Base-by-base conservation (phyloP, 2,113 vertebrate species). In the Hepsetus odoe region DNA sequence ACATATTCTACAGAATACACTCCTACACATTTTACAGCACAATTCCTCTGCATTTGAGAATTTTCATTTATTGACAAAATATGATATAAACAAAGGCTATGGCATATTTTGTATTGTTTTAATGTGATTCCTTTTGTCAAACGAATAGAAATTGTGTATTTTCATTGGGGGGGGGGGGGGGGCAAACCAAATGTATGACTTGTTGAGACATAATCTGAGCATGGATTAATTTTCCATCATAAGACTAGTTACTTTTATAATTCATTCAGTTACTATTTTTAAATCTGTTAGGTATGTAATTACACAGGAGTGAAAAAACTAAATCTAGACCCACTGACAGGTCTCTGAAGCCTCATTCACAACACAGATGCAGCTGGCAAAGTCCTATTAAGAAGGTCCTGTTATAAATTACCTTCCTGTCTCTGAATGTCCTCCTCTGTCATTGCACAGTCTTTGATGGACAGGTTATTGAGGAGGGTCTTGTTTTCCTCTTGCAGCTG, bases 401-500 rank as follows among this genome's bases (percentile, higher is more conserved):
- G 32, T 44, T 22, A 28, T 40, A 30, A 65, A 38, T 71, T 90
- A 96, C 97, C 97, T 92, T 98, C 96, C 0, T 97, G 97, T 64
- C 94, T 95, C 93, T 98, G 96, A 87, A 98, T 92, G 76, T 98
- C 96, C 85, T 99, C 97, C 88, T 99, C 97, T 0, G 95, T 95
- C 89, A 97, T 86, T 74, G 93, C 92, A 77, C 85, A 69, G 62
- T 98, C 96, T 88, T 95, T 98, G 86, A 92, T 89, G 67, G 97
- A 93, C 77, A 96, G 90, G 89, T 95, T 96, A 89, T 93, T 96
- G 86, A 98, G 91, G 74, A 99, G 95, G 74, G 92, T 90, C 66
- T 97, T 96, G 91, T 99, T 99, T 87, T 99, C 98, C 83, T 97
- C 96, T 90, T 99, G 98, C 83, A 99, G 94, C 90, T 97, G 97